phyloP scores from a whole-genome alignment of 2,113 vertebrate genomes.

The Nycticebus coucang region DNA sequence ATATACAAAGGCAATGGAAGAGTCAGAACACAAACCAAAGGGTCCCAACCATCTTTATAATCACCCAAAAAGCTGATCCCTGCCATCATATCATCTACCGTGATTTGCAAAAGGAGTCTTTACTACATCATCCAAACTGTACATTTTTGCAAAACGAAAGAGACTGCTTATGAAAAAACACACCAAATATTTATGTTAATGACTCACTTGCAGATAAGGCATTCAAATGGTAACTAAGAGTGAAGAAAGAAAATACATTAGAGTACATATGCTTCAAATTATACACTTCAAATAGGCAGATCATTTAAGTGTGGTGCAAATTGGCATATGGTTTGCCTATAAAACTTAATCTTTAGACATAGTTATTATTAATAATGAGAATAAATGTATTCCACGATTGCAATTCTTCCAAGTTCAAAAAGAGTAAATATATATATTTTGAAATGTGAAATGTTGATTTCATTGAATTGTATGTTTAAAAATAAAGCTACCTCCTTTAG shows the following conservation, averaged over 20 bases:
- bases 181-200: not conserved
- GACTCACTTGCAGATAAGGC: not conserved
- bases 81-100: not conserved
- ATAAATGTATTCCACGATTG: not conserved
- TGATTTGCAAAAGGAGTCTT: not conserved
- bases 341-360: not conserved
- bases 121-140: not conserved
- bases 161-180: not conserved
- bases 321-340: not conserved
- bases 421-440: constrained; percentile 20
- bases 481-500: constrained; percentile 63
- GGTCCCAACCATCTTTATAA: not conserved
- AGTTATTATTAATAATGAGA: not conserved
- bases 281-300: not conserved
- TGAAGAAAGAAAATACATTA: not conserved
- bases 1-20: not conserved
- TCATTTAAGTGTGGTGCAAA: not conserved
- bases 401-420: not conserved
- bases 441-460: not conserved
- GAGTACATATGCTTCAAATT: not conserved
- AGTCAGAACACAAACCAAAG: not conserved
- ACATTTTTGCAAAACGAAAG: not conserved
- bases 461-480: constrained; percentile 55
- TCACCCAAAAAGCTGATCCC: not conserved
- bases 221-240: not conserved